These are phyloP conservation scores for Euura saliciscinereae DNA, from an alignment of 1,140 invertebrate species.

Conservation along the genomic window DNA sequence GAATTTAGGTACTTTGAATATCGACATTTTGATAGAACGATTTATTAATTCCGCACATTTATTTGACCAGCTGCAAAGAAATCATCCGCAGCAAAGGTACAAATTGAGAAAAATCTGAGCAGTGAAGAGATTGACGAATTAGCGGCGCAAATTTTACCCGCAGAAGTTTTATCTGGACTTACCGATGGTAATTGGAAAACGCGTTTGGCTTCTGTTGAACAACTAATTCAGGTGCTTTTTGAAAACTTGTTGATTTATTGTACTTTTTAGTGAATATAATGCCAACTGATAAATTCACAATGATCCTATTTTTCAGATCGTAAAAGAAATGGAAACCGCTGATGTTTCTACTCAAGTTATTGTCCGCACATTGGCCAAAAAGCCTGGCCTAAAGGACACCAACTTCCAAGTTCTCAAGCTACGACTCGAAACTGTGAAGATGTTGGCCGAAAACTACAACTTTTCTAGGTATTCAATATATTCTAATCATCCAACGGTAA, in stretches of 20 bases:
- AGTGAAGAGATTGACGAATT: slow-evolving; percentile 75
- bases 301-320: slow-evolving; percentile 47
- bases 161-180: slow-evolving; percentile 71
- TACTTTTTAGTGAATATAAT: neutral
- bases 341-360: slow-evolving; percentile 78
- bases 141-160: slow-evolving; percentile 66
- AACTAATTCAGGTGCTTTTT: slow-evolving; percentile 52
- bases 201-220: slow-evolving; percentile 78
- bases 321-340: slow-evolving; percentile 67
- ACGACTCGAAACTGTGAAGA: slow-evolving; percentile 79
- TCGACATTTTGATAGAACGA: too few species aligned
- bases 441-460: slow-evolving; percentile 76
- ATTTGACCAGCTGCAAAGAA: slow-evolving; percentile 45
- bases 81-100: slow-evolving; percentile 44
- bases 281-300: neutral
- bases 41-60: neutral
- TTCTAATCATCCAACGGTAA: slow-evolving; percentile 9
- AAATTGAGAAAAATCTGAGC: slow-evolving; percentile 48
- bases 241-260: neutral
- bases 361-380: slow-evolving; percentile 77
- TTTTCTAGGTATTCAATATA: slow-evolving; percentile 71
- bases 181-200: slow-evolving; percentile 87
- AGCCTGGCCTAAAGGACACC: slow-evolving; percentile 91
- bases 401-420: slow-evolving; percentile 93
- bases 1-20: slow-evolving; percentile 32